A percentile compares a stretch with the other conserved stretches of the same genome.
Conservation (phyloP, 2,888 invertebrate species). For the Morpho helenor region DNA sequence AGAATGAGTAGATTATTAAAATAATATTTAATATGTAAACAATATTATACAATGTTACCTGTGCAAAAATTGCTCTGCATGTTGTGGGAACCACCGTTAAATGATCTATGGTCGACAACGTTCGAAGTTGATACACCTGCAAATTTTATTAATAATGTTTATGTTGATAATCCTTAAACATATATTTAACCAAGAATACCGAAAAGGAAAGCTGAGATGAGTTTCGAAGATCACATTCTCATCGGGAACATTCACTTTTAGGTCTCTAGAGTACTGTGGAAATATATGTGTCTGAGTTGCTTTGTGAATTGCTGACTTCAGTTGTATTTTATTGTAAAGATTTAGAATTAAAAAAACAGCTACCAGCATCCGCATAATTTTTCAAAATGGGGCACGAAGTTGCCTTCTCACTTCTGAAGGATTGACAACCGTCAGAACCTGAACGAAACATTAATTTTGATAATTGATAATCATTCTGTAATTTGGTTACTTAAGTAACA, state of each 20-base stretch:
- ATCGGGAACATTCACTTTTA: too few species aligned
- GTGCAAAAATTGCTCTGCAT: constrained; percentile 26
- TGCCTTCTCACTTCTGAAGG: constrained; percentile 12
- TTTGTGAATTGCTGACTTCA: neutral
- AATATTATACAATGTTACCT: constrained; percentile 17
- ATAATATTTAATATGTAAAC: too few species aligned
- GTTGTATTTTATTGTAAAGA: neutral
- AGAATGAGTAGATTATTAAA: too few species aligned
- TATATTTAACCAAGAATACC: too few species aligned
- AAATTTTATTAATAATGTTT: neutral
- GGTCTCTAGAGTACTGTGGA: too few species aligned
- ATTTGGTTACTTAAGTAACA: too few species aligned
- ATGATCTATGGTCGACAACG: constrained; percentile 23
- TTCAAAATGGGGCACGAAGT: constrained; percentile 10
- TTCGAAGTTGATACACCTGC: constrained; percentile 25
- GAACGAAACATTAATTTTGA: neutral
- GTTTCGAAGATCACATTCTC: too few species aligned
- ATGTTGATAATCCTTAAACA: too few species aligned
- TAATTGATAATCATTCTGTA: neutral
- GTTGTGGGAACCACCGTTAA: constrained; percentile 26
- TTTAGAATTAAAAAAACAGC: neutral
- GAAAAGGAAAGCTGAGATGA: too few species aligned
- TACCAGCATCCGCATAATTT: constrained; percentile 11
- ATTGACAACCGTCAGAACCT: constrained; percentile 5
- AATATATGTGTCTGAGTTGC: too few species aligned